Conservation (phyloP, 2,113 vertebrate species). For the Tachuris rubrigastra region DNA sequence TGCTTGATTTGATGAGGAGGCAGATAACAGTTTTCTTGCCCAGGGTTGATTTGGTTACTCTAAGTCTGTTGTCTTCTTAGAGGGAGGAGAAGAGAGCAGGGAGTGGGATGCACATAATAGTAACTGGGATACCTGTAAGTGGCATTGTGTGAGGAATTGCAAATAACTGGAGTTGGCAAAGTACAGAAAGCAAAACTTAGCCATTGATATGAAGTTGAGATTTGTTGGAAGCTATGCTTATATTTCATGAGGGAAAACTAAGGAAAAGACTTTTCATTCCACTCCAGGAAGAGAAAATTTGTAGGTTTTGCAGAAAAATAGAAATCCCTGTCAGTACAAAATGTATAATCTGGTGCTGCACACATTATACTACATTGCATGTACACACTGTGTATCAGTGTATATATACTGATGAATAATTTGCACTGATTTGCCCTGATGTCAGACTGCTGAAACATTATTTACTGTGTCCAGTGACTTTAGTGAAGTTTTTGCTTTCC, state of each 20-base stretch:
- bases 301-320: background rate
- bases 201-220: background rate
- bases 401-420: background rate
- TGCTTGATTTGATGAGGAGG: background rate
- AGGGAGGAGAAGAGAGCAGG: background rate
- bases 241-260: background rate
- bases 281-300: background rate
- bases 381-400: background rate
- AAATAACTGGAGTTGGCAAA: background rate
- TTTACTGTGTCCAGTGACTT: background rate
- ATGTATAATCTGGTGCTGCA: background rate
- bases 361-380: background rate
- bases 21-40: background rate
- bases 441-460: background rate
- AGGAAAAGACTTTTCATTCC: background rate
- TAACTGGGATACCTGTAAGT: background rate
- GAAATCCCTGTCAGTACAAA: background rate
- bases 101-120: background rate
- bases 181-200: background rate
- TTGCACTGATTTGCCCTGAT: background rate
- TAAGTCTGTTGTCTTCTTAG: background rate
- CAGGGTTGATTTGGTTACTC: background rate
- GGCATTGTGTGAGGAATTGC: background rate
- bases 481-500: background rate
- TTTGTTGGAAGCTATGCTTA: background rate